phyloP scores from a whole-genome alignment of 2,113 vertebrate species.

The Pedionomus torquatus region DNA sequence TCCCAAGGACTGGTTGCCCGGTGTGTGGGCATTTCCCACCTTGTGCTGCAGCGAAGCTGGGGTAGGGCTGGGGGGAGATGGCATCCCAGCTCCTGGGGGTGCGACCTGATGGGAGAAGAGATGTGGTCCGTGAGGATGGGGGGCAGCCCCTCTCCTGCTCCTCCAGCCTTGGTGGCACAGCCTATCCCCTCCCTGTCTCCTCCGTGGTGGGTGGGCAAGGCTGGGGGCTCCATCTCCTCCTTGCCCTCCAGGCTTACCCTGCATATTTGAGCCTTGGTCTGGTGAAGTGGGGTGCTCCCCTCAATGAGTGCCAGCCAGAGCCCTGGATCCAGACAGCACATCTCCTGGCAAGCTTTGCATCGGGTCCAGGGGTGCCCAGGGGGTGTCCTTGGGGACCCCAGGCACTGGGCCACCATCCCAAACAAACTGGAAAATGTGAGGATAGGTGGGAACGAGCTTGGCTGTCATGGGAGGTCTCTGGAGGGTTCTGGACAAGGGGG shows the following conservation, averaged over 20 bases:
- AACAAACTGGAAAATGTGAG: background rate
- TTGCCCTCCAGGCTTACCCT: background rate
- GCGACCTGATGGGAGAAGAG: background rate
- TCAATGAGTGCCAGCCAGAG: accelerated
- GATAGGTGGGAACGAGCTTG: accelerated
- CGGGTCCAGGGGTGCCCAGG: accelerated
- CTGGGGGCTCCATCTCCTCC: background rate
- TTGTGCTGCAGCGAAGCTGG: accelerated
- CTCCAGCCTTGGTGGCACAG: background rate
- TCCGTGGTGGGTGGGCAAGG: accelerated
- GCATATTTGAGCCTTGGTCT: accelerated
- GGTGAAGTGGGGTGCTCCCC: background rate
- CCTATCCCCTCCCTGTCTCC: background rate
- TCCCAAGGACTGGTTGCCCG: background rate
- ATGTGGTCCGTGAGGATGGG: accelerated
- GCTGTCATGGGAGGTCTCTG: background rate
- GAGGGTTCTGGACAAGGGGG: background rate
- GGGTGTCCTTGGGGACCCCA: background rate
- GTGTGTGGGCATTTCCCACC: accelerated
- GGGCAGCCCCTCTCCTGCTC: background rate
- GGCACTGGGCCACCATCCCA: background rate
- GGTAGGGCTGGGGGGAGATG: background rate
- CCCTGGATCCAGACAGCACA: background rate
- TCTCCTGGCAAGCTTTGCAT: background rate
- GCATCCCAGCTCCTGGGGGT: background rate